A percentile compares a stretch with the other conserved stretches of the same genome.
Evolutionary conservation across 2,797 vertebrate genomes (phyloP).

Genomic region (Oreochromis grahami): DNA sequence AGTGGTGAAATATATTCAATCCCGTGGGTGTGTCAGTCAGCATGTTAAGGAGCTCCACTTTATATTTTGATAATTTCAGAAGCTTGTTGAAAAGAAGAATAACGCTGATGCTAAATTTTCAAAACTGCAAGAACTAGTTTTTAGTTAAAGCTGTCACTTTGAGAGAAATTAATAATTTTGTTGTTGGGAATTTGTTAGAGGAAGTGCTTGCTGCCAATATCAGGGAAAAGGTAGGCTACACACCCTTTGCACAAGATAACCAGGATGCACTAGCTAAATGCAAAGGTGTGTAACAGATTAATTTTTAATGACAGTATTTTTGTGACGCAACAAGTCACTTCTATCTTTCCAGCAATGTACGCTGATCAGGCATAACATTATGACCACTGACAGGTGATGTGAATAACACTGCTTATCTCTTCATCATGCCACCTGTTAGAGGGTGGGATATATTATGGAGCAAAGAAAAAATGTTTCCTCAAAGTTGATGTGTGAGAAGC

Average conservation of each 20-base stretch:
- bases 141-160: background rate
- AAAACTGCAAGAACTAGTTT: background rate
- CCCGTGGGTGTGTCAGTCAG: background rate
- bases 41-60: background rate
- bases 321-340: background rate
- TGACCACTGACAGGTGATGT: background rate
- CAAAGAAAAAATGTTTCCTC: rapidly evolving
- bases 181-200: background rate
- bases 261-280: background rate
- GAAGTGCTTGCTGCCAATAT: background rate
- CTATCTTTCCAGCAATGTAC: background rate
- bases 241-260: background rate
- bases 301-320: background rate
- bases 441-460: background rate
- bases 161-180: background rate
- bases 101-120: background rate
- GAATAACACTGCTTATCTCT: background rate
- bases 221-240: background rate
- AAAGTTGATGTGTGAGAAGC: background rate
- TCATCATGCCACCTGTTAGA: background rate
- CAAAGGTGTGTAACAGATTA: background rate
- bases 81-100: background rate
- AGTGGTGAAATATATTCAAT: background rate
- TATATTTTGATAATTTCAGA: background rate
- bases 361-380: background rate